A percentile compares a stretch with the other conserved stretches of the same genome.
phyloP scores from a whole-genome alignment of 2,797 vertebrate genomes.

The Ibycter americanus region DNA sequence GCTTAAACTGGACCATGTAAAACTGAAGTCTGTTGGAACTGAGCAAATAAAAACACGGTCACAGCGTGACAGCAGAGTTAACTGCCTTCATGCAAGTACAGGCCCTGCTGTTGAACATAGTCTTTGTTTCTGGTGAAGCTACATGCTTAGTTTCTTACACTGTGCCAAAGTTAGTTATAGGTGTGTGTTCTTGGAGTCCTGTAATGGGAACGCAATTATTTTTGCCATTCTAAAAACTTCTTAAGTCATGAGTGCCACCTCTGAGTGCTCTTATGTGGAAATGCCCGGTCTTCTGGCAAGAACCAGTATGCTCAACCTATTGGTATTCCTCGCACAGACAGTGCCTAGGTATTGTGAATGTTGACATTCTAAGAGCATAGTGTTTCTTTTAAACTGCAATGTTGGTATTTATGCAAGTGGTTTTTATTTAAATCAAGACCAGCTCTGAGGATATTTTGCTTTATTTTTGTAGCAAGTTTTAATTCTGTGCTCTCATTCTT shows the following conservation, averaged over 20 bases:
- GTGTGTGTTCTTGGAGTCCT: neutral
- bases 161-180: neutral
- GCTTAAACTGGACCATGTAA: neutral
- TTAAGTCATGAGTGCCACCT: neutral
- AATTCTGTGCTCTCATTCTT: neutral
- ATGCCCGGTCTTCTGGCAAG: neutral
- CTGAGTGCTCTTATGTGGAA: neutral
- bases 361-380: neutral
- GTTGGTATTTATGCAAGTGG: neutral
- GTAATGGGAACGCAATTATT: neutral
- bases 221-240: neutral
- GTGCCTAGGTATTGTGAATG: neutral
- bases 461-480: neutral
- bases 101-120: neutral
- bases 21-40: neutral
- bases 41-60: neutral
- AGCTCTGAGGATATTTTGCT: neutral
- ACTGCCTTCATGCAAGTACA: neutral
- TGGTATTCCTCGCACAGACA: neutral
- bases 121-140: neutral
- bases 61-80: neutral
- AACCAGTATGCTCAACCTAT: neutral
- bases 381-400: neutral
- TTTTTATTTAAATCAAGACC: neutral
- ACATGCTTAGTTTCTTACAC: accelerated